These are phyloP conservation scores for Amphiprion ocellaris DNA, from an alignment of 2,113 vertebrate species.

Conservation along the genomic window DNA sequence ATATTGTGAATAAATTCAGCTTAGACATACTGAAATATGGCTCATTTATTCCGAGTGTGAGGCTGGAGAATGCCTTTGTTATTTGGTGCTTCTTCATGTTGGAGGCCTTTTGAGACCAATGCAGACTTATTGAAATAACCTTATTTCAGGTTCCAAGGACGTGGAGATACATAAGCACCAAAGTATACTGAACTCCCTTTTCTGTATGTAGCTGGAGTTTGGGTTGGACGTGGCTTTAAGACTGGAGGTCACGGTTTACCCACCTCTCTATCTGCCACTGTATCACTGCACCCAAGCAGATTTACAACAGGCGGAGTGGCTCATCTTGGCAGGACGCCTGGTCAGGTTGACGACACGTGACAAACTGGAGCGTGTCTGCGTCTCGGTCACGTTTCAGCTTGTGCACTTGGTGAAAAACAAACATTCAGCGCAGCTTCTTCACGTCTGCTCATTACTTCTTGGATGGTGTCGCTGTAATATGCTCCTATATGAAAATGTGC, in stretches of 20 bases:
- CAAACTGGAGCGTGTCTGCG: not conserved
- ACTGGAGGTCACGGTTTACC: constrained; percentile 25
- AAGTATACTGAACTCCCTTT: constrained; percentile 6
- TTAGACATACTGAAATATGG: not conserved
- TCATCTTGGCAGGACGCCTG: not conserved
- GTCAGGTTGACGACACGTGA: constrained; percentile 48
- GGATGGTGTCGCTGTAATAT: not conserved
- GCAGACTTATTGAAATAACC: constrained; percentile 34
- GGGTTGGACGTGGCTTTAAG: not conserved
- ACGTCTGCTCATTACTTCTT: constrained; percentile 7
- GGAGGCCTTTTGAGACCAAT: constrained; percentile 3
- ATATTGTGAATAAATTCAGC: constrained; percentile 25
- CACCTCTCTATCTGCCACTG: constrained; percentile 38
- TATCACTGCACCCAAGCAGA: not conserved
- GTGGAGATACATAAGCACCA: not conserved
- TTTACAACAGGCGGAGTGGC: constrained; percentile 46
- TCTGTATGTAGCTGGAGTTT: not conserved
- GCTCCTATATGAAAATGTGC: constrained; percentile 5
- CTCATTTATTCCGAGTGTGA: constrained; percentile 23
- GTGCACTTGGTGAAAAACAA: constrained; percentile 14
- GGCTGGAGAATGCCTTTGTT: constrained; percentile 38
- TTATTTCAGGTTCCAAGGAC: constrained; percentile 29
- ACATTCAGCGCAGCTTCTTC: constrained; percentile 21
- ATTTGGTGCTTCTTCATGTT: not conserved
- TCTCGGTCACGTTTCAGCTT: constrained; percentile 27